These are phyloP conservation scores for Dromiciops gliroides DNA, from an alignment of 2,113 vertebrate genomes.

Conservation along the genomic window DNA sequence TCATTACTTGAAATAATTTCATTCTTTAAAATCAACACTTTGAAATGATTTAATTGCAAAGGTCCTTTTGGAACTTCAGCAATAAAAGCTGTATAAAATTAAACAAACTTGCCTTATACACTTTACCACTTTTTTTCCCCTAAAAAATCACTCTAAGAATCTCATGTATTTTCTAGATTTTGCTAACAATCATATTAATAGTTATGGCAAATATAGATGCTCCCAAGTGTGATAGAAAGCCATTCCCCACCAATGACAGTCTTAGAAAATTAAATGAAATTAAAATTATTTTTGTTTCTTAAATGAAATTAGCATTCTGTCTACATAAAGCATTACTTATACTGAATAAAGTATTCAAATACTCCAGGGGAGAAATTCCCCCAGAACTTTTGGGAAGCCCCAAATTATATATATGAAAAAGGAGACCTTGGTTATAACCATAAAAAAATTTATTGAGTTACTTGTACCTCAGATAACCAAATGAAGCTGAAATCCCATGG, in stretches of 20 bases:
- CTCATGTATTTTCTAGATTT: not conserved
- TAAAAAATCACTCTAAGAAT: not conserved
- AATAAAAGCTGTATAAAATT: not conserved
- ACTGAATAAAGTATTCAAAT: not conserved
- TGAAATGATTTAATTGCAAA: not conserved
- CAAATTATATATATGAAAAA: not conserved
- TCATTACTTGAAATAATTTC: not conserved
- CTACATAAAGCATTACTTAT: not conserved
- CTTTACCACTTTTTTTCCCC: not conserved
- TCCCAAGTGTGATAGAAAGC: not conserved
- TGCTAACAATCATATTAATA: not conserved
- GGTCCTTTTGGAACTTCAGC: not conserved
- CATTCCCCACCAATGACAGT: not conserved
- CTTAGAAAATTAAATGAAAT: not conserved
- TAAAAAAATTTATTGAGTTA: not conserved
- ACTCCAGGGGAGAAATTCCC: not conserved
- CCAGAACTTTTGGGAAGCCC: not conserved
- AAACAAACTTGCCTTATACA: not conserved
- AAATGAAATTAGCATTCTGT: not conserved
- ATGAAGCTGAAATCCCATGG: not conserved
- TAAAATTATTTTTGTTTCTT: not conserved
- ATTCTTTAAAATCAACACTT: not conserved
- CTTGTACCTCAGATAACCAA: constrained; percentile 14
- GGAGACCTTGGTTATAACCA: not conserved
- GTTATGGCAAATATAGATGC: not conserved